Conservation (phyloP, 2,797 vertebrate genomes). For the Microchirus variegatus region DNA sequence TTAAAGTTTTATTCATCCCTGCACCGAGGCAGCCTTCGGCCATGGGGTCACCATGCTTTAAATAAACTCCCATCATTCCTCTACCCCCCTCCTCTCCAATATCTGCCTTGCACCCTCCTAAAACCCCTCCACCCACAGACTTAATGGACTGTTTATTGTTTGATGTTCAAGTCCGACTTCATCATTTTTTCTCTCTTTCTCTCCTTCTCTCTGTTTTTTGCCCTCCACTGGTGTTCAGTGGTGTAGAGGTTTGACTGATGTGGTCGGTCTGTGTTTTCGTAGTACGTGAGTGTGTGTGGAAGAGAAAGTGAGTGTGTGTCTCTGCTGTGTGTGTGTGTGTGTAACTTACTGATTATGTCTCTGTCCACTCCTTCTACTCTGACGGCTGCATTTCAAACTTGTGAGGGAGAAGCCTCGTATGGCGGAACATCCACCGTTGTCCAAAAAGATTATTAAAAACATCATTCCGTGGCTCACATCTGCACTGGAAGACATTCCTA, state of each 20-base stretch:
- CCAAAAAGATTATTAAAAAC: too few relatives aligned
- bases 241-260: slow-evolving; percentile 61
- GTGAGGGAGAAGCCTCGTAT: too few relatives aligned
- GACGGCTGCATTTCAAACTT: too few relatives aligned
- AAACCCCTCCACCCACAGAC: slow-evolving; percentile 66
- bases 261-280: slow-evolving; percentile 51
- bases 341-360: not conserved
- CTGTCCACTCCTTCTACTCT: not conserved
- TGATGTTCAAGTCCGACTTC: slow-evolving; percentile 85
- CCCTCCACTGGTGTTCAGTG: slow-evolving; percentile 52
- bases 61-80: slow-evolving; percentile 95
- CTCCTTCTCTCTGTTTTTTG: slow-evolving; percentile 44
- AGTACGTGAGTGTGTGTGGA: slow-evolving; percentile 26
- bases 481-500: too few relatives aligned
- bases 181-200: slow-evolving; percentile 65
- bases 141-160: slow-evolving; percentile 90
- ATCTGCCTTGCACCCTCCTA: slow-evolving; percentile 38
- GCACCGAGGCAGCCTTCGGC: slow-evolving; percentile 94
- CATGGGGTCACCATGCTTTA: slow-evolving; percentile 94
- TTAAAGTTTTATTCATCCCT: slow-evolving; percentile 99
- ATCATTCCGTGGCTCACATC: too few relatives aligned
- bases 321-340: not conserved
- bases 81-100: slow-evolving; percentile 68
- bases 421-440: too few relatives aligned
- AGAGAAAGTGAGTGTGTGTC: slow-evolving; percentile 11